phyloP scores from a whole-genome alignment of 2,797 vertebrate species.

The Pelochelys cantorii region DNA sequence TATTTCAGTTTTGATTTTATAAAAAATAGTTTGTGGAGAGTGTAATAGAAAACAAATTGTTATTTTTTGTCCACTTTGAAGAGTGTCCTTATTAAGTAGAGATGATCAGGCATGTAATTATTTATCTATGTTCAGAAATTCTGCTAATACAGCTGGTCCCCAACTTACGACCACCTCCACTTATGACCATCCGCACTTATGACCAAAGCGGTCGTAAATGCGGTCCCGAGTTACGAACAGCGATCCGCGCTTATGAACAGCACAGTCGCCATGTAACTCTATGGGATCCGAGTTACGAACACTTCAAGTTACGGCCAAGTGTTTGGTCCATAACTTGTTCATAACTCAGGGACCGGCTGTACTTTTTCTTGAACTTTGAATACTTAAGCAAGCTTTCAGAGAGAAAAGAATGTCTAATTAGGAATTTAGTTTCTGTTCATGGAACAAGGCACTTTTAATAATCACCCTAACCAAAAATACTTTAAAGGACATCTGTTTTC shows the following conservation, averaged over 20 bases:
- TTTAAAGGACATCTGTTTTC: constrained; percentile 22
- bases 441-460: constrained; percentile 16
- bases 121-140: background rate
- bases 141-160: too few species aligned
- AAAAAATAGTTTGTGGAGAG: constrained; percentile 16
- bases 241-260: too few species aligned
- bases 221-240: too few species aligned
- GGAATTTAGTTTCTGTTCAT: constrained; percentile 40
- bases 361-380: constrained; percentile 15
- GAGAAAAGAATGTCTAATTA: constrained; percentile 44
- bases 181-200: too few species aligned
- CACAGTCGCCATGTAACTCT: too few species aligned
- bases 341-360: too few species aligned
- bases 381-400: constrained; percentile 24
- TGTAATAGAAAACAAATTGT: background rate
- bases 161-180: too few species aligned
- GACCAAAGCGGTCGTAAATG: too few species aligned
- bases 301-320: too few species aligned
- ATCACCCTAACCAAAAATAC: constrained; percentile 29
- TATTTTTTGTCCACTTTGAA: background rate
- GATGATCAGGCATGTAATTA: background rate
- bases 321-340: too few species aligned
- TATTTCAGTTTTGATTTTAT: background rate
- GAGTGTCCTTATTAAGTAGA: background rate
- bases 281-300: too few species aligned